Base-by-base conservation (phyloP, 1,140 invertebrate species). In the Ditylenchus dipsaci region DNA sequence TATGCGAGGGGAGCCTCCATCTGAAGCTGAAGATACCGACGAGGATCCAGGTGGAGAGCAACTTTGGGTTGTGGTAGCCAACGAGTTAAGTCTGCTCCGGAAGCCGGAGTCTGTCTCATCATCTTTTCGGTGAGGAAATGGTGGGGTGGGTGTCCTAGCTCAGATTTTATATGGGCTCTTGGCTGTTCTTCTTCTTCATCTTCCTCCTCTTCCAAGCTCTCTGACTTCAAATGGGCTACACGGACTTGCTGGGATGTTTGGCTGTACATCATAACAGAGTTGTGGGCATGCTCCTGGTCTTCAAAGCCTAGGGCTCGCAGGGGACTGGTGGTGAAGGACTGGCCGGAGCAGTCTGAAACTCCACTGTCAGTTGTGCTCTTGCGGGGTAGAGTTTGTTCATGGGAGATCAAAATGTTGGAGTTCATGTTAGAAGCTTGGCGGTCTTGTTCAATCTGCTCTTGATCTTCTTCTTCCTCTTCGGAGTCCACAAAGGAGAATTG, bases 401-500 rank as follows among this genome's bases (percentile, higher is more conserved):
- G 11, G 33, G 33, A 38, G 33, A 38, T 38, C 11, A 38, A 11
- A 38, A 38, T 38, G 33, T 11, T 38, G 33, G 33, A 38, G 33
- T 38, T 38, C 3, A 5, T 38, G 33, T 38, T 38, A 11, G 33
- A 11, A 5, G 33, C 33, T 38, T 38, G 33, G 11, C 33, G 11
- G 15, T 53, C 3, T 53, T 17, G n/a, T 53, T 53, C 49, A 53
- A 19, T 45, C 11, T 21, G n/a, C 49, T 19, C 15, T 26, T 45
- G 43, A 30, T 30, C 5, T 8, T 61, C 59, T 1, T 21, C n/a
- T 30, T 73, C 73, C 3, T 60, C n/a, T 17, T 72, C 71, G 49
- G 65, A 76, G 21, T 79, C 73, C 1, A 75, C 70, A 58, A 75
- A 75, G 26, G 74, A 67, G 60, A 69, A 75, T 42, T 76, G 65